Percentiles rank a stretch among this genome's conserved stretches.
Evolutionary conservation across 2,113 vertebrate genomes (phyloP).

Genomic region (Gorilla gorilla): DNA sequence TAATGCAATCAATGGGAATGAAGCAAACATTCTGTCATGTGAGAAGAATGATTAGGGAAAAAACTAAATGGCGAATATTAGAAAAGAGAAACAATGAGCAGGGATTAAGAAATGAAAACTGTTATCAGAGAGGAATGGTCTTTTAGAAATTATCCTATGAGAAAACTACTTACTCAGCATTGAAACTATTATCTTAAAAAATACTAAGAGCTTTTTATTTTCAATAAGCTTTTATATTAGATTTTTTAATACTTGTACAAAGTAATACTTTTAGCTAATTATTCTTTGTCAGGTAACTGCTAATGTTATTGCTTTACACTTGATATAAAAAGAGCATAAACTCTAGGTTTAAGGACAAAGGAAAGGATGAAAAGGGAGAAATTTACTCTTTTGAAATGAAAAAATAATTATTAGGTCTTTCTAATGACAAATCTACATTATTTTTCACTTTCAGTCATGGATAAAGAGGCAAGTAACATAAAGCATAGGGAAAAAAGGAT

Average conservation of each 20-base stretch:
- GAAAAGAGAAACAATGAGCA: neutral
- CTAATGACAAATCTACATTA: neutral
- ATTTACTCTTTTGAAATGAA: neutral
- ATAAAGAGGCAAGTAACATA: neutral
- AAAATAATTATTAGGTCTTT: neutral
- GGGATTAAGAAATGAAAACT: neutral
- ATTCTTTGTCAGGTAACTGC: neutral
- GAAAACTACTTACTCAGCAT: neutral
- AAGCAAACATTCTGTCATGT: neutral
- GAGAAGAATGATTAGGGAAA: neutral
- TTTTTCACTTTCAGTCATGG: neutral
- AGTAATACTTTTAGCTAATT: neutral
- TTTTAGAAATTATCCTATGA: neutral
- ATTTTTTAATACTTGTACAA: neutral
- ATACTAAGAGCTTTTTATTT: neutral
- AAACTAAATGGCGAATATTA: neutral
- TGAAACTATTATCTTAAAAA: neutral
- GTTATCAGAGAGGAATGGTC: neutral
- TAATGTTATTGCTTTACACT: neutral
- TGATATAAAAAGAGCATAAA: neutral
- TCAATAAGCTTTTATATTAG: neutral
- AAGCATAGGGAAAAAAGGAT: neutral
- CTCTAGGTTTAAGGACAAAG: neutral
- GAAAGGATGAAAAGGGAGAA: neutral
- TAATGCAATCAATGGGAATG: neutral